Percentiles rank a stretch among this genome's conserved stretches.
Conservation (phyloP, 2,888 invertebrate genomes). For the Andrena praecox region DNA sequence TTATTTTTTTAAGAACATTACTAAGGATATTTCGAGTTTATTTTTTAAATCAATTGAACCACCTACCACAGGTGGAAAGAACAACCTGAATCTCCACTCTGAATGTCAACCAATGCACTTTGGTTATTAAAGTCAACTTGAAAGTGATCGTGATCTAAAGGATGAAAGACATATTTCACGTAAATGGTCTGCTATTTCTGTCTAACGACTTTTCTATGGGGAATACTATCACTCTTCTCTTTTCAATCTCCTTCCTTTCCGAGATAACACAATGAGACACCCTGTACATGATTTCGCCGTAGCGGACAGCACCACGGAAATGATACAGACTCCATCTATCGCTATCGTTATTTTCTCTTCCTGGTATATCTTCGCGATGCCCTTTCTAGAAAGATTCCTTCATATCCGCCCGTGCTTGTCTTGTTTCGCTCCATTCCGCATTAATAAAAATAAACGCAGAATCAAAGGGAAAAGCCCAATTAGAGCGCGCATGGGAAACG, state of each 20-base stretch:
- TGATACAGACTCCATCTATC: constrained; percentile 25
- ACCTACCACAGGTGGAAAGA: too few species aligned
- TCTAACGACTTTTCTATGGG: too few species aligned
- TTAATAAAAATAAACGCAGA: constrained; percentile 3
- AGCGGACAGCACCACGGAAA: constrained; percentile 26
- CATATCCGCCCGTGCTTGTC: constrained; percentile 4
- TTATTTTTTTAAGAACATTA: too few species aligned
- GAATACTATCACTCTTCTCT: too few species aligned
- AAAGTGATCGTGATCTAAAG: neutral
- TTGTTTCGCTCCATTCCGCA: neutral
- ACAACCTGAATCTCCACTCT: too few species aligned
- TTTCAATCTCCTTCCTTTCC: neutral
- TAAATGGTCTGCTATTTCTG: too few species aligned
- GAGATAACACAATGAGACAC: neutral
- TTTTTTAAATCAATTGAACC: too few species aligned
- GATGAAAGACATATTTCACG: neutral
- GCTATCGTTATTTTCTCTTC: constrained; percentile 20
- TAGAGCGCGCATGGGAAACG: constrained; percentile 25
- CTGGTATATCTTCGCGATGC: constrained; percentile 3
- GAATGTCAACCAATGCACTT: neutral
- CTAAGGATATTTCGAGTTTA: too few species aligned
- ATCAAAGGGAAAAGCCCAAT: constrained; percentile 8
- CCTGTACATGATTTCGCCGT: neutral
- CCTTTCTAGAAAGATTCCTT: neutral
- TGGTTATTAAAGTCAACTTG: neutral